Evolutionary conservation across 2,888 invertebrate species (phyloP).

Genomic region (Muscina levida): DNA sequence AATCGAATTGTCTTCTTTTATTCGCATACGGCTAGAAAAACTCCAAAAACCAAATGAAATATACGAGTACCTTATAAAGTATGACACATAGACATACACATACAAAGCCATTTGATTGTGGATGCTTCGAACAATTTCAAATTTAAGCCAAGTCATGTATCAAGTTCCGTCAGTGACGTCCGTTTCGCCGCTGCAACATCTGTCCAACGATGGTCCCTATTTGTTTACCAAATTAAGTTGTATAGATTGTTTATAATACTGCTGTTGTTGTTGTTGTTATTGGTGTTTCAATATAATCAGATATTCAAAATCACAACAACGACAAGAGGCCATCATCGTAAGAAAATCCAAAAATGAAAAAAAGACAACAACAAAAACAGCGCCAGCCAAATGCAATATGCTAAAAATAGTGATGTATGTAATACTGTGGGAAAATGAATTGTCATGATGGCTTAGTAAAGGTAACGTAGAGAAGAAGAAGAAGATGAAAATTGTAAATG

Average conservation of each 20-base stretch:
- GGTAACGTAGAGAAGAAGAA: background rate
- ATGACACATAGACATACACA: constrained; percentile 49
- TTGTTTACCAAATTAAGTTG: constrained; percentile 62
- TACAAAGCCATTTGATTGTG: too few species aligned
- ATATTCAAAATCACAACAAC: constrained; percentile 9
- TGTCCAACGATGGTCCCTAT: background rate
- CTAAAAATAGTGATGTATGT: background rate
- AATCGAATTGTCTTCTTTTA: background rate
- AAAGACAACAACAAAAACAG: constrained; percentile 10
- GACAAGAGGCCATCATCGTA: background rate
- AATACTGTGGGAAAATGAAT: constrained; percentile 58
- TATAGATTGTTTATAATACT: constrained; percentile 2
- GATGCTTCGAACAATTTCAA: background rate
- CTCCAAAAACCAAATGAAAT: background rate
- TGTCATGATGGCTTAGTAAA: background rate
- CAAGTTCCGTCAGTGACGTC: constrained; percentile 52
- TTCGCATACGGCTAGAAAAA: background rate
- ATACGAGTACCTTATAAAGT: constrained; percentile 53
- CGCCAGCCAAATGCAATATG: constrained; percentile 35
- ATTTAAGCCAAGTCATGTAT: constrained; percentile 25
- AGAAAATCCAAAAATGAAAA: too few species aligned
- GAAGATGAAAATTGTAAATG: background rate
- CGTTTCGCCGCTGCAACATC: too few species aligned
- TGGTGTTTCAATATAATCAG: constrained; percentile 12
- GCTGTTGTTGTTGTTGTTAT: too few species aligned